Evolutionary conservation across 30 jellyfish, hydroid and myxozoan genomes (phyloP).

Genomic region (Catostylus mosaicus): DNA sequence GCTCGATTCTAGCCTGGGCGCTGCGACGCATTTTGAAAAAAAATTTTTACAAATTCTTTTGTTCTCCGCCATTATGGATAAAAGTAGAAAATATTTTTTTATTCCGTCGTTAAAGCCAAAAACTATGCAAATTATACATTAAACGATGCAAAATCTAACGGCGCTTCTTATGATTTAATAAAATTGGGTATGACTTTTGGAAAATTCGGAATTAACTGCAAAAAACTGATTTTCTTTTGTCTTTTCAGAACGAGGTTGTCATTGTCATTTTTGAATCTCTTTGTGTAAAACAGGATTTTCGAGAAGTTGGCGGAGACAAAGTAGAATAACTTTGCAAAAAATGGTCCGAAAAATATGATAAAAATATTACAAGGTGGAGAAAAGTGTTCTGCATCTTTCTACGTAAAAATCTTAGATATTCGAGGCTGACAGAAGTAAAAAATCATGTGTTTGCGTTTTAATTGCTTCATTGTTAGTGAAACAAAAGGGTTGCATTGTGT

Average conservation of each 20-base stretch:
- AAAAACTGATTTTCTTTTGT: conserved; percentile 3
- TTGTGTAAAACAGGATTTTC: conserved; percentile 27
- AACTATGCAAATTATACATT: background rate
- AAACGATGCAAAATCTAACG: conserved; percentile 1
- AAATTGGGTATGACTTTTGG: background rate
- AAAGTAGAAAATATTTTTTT: background rate
- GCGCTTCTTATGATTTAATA: background rate
- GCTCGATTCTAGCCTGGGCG: background rate
- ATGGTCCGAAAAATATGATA: background rate
- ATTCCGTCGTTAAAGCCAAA: background rate
- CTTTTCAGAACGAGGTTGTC: background rate
- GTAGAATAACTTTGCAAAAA: conserved; percentile 6
- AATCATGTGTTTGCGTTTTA: background rate
- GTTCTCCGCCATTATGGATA: background rate
- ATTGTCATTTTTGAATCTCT: conserved; percentile 17
- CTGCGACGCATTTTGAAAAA: conserved; percentile 26
- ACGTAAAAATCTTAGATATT: background rate
- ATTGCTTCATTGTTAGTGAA: background rate
- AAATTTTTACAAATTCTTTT: background rate
- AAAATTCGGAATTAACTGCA: conserved; percentile 12
- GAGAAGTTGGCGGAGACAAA: too few species aligned
- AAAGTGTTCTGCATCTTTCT: conserved; percentile 21
- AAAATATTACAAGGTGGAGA: conserved; percentile 11
- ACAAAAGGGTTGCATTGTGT: background rate
- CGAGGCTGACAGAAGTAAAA: background rate